Evolutionary conservation across 2,888 invertebrate genomes (phyloP), one percentile per base, ranked within the genome.

Genomic region (Ochlodes sylvanus): DNA sequence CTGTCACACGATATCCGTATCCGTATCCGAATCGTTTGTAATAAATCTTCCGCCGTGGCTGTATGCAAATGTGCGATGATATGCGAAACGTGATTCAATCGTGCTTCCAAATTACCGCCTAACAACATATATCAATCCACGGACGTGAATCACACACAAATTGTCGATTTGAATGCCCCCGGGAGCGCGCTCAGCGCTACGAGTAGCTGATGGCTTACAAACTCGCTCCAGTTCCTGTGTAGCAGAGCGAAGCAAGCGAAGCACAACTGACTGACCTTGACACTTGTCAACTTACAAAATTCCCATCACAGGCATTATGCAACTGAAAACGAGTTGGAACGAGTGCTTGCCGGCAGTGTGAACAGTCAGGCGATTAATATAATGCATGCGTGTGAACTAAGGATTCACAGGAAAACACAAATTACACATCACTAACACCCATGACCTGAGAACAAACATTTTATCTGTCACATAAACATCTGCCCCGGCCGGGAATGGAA

Each of bases 41-140:
- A 15, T 47, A 47, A 15, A 15, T 47, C 44, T 47, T 47, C 44
- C 44, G 44, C 5, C 15, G 44, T 12, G 7, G 6, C 44, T 17
- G 44, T 47, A 47, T 47, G 17, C 44, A 47, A 63, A 55, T 55
- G 63, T 12, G 41, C 41, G 62, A 41, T 63, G 63, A 63, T 63
- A 55, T n/a, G 54, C 27, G 63, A 42, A 42, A 63, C 63, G 63
- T 63, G 63, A 63, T 63, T 63, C 63, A 63, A 63, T 63, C 63
- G 54, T 14, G 3, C 52, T 54, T 12, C 21, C 63, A 63, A 63
- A 63, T 63, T 32, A 32, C 63, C 38, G 19, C 50, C 4, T 10
- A 9, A 38, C 63, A 41, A 54, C 52, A 54, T 41, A 34, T 41
- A 42, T 57, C 38, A 38, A 57, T 57, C 56, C n/a, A 41, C 41